These are phyloP conservation scores for Gorsachius magnificus DNA, from an alignment of 2,797 vertebrate genomes.

Conservation along the genomic window DNA sequence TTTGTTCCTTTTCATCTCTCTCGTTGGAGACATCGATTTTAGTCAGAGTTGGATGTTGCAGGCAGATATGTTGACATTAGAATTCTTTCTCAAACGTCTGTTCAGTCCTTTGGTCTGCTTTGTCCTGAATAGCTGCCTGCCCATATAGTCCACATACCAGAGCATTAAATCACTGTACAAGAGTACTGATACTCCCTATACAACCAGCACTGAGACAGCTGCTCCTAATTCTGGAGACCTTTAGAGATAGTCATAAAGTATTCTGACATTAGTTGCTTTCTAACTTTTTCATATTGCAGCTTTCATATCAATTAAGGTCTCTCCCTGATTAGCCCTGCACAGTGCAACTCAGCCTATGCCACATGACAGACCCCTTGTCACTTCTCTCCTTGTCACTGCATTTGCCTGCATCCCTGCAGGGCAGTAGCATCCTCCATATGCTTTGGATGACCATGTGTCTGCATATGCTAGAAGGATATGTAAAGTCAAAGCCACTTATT, in stretches of 20 bases:
- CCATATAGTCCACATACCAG: background rate
- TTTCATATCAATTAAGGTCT: background rate
- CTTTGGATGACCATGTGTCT: background rate
- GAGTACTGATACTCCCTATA: background rate
- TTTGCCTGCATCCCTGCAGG: background rate
- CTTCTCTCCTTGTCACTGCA: background rate
- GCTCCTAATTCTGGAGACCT: background rate
- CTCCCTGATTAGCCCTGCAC: background rate
- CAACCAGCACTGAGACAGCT: background rate
- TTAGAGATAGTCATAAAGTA: background rate
- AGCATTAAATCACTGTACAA: background rate
- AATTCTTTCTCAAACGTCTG: background rate
- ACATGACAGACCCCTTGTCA: background rate
- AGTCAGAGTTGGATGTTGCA: background rate
- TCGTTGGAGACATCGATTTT: background rate
- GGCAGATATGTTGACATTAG: background rate
- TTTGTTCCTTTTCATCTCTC: background rate
- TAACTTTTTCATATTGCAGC: background rate
- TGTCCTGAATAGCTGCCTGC: background rate
- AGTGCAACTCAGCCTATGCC: background rate
- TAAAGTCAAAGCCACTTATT: background rate
- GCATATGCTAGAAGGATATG: background rate
- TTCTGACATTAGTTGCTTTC: background rate
- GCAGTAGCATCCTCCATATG: background rate
- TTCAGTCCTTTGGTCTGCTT: background rate